These are phyloP conservation scores for Mycalesis mineus DNA, from an alignment of 2,888 invertebrate genomes.

Conservation along the genomic window DNA sequence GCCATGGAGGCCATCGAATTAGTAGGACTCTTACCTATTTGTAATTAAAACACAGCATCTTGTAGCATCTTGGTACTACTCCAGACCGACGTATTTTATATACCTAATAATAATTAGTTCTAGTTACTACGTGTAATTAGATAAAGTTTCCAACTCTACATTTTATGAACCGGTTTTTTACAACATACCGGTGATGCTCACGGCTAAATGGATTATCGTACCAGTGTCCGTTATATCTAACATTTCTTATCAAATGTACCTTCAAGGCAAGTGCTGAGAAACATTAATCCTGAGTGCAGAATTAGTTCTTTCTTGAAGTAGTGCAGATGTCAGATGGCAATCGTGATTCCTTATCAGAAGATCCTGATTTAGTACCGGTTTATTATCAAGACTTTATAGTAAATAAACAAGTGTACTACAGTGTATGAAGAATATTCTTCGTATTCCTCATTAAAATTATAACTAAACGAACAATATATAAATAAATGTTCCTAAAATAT, in stretches of 20 bases:
- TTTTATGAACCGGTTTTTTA: no score
- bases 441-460: no score
- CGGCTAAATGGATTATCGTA: background rate
- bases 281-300: background rate
- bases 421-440: background rate
- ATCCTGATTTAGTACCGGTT: background rate
- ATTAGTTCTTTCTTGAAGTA: constrained; percentile 1
- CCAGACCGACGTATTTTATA: background rate
- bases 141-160: background rate
- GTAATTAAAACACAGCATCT: no score
- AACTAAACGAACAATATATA: no score
- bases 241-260: constrained; percentile 1
- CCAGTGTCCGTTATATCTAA: background rate
- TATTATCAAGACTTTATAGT: background rate
- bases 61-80: background rate
- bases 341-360: constrained; percentile 1
- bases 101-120: background rate
- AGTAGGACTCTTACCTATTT: no score
- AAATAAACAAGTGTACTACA: no score
- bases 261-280: background rate
- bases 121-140: background rate
- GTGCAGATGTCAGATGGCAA: constrained; percentile 1
- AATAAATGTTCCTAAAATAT: no score
- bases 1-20: no score
- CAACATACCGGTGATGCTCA: background rate